phyloP scores from a whole-genome alignment of 2,888 invertebrate species.

The Aphidius colemani region DNA sequence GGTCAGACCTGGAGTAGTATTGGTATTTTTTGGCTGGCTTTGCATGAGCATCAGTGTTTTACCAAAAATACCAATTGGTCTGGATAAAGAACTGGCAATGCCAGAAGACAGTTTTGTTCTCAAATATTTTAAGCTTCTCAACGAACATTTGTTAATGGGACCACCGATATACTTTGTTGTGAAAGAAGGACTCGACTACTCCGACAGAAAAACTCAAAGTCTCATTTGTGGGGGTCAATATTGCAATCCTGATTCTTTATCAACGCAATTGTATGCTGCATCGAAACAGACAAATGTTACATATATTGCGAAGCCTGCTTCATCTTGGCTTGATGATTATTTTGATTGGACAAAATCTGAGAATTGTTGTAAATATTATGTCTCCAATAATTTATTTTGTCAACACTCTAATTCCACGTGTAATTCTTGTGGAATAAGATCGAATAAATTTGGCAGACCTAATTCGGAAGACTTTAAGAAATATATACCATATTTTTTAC shows the following conservation, averaged over 20 bases:
- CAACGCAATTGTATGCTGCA: slow-evolving; percentile 70
- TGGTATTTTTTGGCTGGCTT: slow-evolving; percentile 90
- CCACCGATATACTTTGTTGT: slow-evolving; percentile 94
- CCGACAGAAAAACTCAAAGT: slow-evolving; percentile 74
- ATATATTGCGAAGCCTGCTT: slow-evolving; percentile 84
- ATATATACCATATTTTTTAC: slow-evolving; percentile 80
- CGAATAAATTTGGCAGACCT: slow-evolving; percentile 67
- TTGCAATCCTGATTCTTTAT: slow-evolving; percentile 77
- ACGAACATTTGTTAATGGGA: slow-evolving; percentile 85
- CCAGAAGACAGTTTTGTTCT: slow-evolving; percentile 96
- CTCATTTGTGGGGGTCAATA: slow-evolving; percentile 79
- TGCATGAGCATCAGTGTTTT: slow-evolving; percentile 88
- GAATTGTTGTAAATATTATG: slow-evolving; percentile 70
- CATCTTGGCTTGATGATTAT: slow-evolving; percentile 97
- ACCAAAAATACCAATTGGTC: slow-evolving; percentile 87
- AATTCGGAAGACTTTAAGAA: slow-evolving; percentile 67
- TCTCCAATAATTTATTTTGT: slow-evolving; percentile 68
- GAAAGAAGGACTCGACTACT: slow-evolving; percentile 75
- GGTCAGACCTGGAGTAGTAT: slow-evolving; percentile 75
- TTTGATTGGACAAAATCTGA: slow-evolving; percentile 79
- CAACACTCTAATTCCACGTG: slow-evolving; percentile 65
- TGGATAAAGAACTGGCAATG: slow-evolving; percentile 97
- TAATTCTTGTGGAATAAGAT: slow-evolving; percentile 62
- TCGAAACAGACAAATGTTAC: slow-evolving; percentile 63
- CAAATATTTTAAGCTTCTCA: slow-evolving; percentile 86